Base-by-base conservation (phyloP, 2,888 invertebrate genomes). In the Iselma pallidipennis region DNA sequence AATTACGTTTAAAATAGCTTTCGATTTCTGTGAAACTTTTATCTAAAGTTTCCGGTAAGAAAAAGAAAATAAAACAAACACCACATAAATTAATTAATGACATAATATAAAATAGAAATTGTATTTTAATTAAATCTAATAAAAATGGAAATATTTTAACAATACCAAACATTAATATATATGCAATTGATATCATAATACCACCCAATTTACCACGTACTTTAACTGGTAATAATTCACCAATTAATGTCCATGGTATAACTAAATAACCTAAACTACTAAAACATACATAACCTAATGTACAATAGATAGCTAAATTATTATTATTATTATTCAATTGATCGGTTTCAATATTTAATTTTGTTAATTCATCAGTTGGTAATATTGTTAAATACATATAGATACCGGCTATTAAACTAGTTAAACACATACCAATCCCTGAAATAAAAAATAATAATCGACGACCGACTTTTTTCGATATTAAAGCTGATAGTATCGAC, bases 181-280 rank as follows among this genome's bases (percentile, higher is more conserved):
- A 86, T 1, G 85, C 84, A n/a, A 83, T 65, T 0, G 85, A 82
- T 12, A 86, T 76, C 69, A 86, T 75, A 2, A 84, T 23, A 1
- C 86, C 85, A 1, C 85, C 83, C 7, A 85, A 78, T 54, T 82
- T 80, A 1, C 85, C 87, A 54, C 85, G 78, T 2, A 85, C 82
- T 61, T 82, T 81, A 10, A 84, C 81, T 1, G 86, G 85, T 29
- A 86, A 71, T 9, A 87, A 70, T 76, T 86, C 86, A 1, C 81
- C 79, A 21, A 85, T 84, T 23, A 87, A 70, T 3, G 86, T 84
- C 87, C 87, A 87, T 1, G 87, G 87, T 57, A 87, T 85, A 6
- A 85, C 83, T 55, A 85, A 73, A 69, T 84, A 82, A 0, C 87
- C 87, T 7, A 86, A 67, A 0, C 85, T 82, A 67, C 85, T 83